Conservation (phyloP, 2,888 invertebrate genomes). For the Patella pellucida region DNA sequence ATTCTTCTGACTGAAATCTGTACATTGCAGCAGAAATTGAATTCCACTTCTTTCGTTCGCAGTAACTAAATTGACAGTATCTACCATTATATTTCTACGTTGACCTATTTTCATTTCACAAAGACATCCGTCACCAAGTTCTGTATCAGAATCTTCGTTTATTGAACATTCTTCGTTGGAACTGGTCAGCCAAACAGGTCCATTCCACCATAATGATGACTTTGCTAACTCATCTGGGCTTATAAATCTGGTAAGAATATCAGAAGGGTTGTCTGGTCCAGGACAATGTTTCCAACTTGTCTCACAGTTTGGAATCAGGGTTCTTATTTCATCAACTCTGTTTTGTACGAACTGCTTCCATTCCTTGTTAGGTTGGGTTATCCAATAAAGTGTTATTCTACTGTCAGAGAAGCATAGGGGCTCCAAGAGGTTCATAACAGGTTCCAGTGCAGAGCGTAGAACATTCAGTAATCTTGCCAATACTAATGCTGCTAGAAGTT, state of each 20-base stretch:
- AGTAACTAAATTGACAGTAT: background rate
- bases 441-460: background rate
- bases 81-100: background rate
- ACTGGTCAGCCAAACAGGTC: background rate
- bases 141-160: background rate
- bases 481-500: background rate
- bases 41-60: background rate
- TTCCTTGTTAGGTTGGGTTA: background rate
- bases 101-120: background rate
- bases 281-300: background rate
- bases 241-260: background rate
- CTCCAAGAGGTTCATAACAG: background rate
- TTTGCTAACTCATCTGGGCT: background rate
- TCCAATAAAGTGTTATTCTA: background rate
- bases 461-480: background rate
- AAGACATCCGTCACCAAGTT: background rate
- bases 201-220: background rate
- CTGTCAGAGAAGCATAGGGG: background rate
- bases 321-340: background rate
- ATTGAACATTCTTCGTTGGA: background rate
- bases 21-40: background rate
- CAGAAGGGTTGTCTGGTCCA: background rate
- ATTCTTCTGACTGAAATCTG: background rate
- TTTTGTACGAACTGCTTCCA: background rate
- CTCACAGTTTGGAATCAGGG: background rate